phyloP scores from a whole-genome alignment of 2,797 vertebrate species.

The Lindbergichthys nudifrons region DNA sequence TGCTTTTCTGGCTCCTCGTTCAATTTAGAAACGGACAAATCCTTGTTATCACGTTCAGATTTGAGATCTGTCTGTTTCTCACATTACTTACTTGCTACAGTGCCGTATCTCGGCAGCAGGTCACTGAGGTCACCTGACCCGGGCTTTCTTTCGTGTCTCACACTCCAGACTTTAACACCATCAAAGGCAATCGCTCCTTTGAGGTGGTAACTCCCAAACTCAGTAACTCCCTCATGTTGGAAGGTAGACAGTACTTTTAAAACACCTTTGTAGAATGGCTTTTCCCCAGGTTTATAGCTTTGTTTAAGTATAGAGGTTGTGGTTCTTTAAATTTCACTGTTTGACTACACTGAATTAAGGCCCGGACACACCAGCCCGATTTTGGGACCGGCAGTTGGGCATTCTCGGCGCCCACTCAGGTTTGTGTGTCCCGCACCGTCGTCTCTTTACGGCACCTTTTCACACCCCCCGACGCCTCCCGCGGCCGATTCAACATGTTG shows the following conservation, averaged over 20 bases:
- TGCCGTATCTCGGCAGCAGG: neutral
- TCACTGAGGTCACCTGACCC: slow-evolving; percentile 25
- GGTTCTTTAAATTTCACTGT: neutral
- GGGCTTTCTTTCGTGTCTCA: slow-evolving; percentile 12
- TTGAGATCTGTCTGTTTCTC: neutral
- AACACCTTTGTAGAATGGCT: neutral
- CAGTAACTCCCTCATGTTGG: slow-evolving; percentile 1
- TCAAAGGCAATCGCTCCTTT: slow-evolving; percentile 33
- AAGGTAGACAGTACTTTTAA: neutral
- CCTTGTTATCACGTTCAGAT: neutral
- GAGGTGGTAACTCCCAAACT: slow-evolving; percentile 20
- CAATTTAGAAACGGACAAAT: neutral
- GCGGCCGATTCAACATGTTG: no score
- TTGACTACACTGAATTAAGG: neutral
- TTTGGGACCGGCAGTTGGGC: no score
- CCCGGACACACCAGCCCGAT: no score
- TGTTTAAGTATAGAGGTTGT: neutral
- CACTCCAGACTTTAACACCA: slow-evolving; percentile 24
- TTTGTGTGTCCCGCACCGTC: no score
- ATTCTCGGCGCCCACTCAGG: no score
- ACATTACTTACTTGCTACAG: neutral
- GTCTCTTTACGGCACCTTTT: no score
- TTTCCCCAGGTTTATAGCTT: slow-evolving; percentile 7
- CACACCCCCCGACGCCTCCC: no score
- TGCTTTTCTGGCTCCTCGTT: neutral